Percentiles rank a stretch among this genome's conserved stretches.
These are phyloP conservation scores for Coregonus suidteri DNA, from an alignment of 2,797 vertebrate genomes.

Conservation along the genomic window DNA sequence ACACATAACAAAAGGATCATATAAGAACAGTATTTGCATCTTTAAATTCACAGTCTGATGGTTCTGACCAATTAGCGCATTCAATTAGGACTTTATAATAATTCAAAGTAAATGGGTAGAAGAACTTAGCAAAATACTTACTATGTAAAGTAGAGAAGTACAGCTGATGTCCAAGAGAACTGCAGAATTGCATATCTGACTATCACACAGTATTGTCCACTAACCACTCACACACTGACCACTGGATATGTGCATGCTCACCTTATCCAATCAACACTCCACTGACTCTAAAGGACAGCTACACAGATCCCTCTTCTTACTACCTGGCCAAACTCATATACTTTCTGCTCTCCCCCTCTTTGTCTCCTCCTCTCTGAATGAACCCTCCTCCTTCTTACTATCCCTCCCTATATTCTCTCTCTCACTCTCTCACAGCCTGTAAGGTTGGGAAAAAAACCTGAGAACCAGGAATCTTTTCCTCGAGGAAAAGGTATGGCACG, in stretches of 20 bases:
- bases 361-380: constrained; percentile 43
- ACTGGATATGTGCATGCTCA: constrained; percentile 19
- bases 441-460: constrained; percentile 59
- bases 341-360: constrained; percentile 26
- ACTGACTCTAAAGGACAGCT: constrained; percentile 23
- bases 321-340: constrained; percentile 53
- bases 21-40: neutral
- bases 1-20: neutral
- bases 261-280: neutral
- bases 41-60: neutral
- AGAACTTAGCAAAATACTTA: constrained; percentile 42
- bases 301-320: constrained; percentile 32
- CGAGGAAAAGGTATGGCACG: constrained; percentile 15
- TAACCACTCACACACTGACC: constrained; percentile 27
- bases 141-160: constrained; percentile 25
- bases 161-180: constrained; percentile 28
- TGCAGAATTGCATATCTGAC: constrained; percentile 4
- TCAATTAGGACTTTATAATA: neutral
- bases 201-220: constrained; percentile 10
- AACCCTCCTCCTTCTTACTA: constrained; percentile 39
- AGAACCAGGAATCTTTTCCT: constrained; percentile 56
- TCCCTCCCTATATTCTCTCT: constrained; percentile 11
- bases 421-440: constrained; percentile 36
- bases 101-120: neutral
- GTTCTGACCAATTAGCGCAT: neutral